Conservation (phyloP, 2,888 invertebrate species). For the Criorhina ranunculi region DNA sequence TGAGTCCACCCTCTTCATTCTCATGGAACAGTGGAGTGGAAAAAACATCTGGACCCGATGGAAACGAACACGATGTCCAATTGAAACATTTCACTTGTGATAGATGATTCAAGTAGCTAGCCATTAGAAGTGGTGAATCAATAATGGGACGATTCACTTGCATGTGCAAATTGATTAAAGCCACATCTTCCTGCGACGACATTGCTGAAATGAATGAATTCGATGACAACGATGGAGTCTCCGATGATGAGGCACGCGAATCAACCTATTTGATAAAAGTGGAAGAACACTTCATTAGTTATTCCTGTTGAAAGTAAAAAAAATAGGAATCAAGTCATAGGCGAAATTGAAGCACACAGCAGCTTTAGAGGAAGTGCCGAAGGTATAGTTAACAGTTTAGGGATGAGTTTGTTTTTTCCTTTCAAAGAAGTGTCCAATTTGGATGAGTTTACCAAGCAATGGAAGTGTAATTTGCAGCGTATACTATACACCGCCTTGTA, state of each 20-base stretch:
- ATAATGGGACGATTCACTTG: conserved; percentile 96
- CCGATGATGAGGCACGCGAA: conserved; percentile 88
- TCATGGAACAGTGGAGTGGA: conserved; percentile 92
- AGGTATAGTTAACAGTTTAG: conserved; percentile 11
- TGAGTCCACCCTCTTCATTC: conserved; percentile 90
- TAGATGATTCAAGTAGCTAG: conserved; percentile 96
- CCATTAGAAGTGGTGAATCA: conserved; percentile 97
- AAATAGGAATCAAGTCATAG: background rate
- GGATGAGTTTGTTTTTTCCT: conserved; percentile 5
- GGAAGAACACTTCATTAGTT: conserved; percentile 6
- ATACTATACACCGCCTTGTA: conserved; percentile 3
- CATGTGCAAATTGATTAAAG: conserved; percentile 96
- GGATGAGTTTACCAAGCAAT: conserved; percentile 20
- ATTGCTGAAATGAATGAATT: conserved; percentile 95
- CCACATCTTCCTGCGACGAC: conserved; percentile 96
- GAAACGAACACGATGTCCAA: conserved; percentile 90
- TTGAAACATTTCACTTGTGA: conserved; percentile 91
- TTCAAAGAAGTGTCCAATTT: conserved; percentile 13
- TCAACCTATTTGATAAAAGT: conserved; percentile 81
- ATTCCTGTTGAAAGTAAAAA: background rate
- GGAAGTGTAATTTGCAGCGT: conserved; percentile 21
- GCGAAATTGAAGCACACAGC: conserved; percentile 32
- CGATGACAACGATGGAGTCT: conserved; percentile 92
- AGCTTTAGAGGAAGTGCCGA: conserved; percentile 33
- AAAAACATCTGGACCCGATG: conserved; percentile 90